A percentile compares a stretch with the other conserved stretches of the same genome.
phyloP scores from a whole-genome alignment of 1,140 invertebrate genomes.

The Drosophila teissieri region DNA sequence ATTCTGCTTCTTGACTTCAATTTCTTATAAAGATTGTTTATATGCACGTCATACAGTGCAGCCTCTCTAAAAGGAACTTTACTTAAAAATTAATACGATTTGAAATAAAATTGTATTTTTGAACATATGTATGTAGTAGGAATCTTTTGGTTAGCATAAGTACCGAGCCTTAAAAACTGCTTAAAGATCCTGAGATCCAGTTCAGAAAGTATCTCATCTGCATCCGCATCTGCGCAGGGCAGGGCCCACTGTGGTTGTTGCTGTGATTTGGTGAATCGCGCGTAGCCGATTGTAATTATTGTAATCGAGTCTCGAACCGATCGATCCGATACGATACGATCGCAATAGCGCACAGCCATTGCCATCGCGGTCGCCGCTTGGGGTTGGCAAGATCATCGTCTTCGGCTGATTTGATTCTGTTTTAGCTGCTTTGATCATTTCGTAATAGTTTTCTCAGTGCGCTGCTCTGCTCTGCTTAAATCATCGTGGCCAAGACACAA shows the following conservation, averaged over 20 bases:
- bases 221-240: slow-evolving; percentile 33
- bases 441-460: slow-evolving; percentile 77
- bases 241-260: slow-evolving; percentile 25
- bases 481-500: slow-evolving; percentile 51
- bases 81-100: not conserved
- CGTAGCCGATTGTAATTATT: slow-evolving; percentile 84
- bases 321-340: slow-evolving; percentile 83
- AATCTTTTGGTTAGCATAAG: too few relatives aligned
- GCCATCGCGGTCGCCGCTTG: not conserved
- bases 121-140: too few relatives aligned
- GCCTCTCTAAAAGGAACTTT: slow-evolving; percentile 3
- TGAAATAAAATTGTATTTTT: too few relatives aligned
- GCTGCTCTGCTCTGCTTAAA: slow-evolving; percentile 61
- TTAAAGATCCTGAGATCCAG: not conserved
- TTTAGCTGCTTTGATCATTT: slow-evolving; percentile 72
- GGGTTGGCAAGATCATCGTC: slow-evolving; percentile 27
- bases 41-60: slow-evolving; percentile 66
- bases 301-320: slow-evolving; percentile 83
- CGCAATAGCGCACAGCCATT: slow-evolving; percentile 26
- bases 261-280: slow-evolving; percentile 79
- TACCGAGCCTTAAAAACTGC: too few relatives aligned
- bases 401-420: slow-evolving; percentile 78
- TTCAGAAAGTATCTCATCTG: slow-evolving; percentile 2
- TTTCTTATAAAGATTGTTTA: slow-evolving; percentile 81
- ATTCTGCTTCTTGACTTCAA: slow-evolving; percentile 82